Evolutionary conservation across 2,888 invertebrate species (phyloP), one percentile per base, ranked within the genome.

Genomic region (Epirrita christyi): DNA sequence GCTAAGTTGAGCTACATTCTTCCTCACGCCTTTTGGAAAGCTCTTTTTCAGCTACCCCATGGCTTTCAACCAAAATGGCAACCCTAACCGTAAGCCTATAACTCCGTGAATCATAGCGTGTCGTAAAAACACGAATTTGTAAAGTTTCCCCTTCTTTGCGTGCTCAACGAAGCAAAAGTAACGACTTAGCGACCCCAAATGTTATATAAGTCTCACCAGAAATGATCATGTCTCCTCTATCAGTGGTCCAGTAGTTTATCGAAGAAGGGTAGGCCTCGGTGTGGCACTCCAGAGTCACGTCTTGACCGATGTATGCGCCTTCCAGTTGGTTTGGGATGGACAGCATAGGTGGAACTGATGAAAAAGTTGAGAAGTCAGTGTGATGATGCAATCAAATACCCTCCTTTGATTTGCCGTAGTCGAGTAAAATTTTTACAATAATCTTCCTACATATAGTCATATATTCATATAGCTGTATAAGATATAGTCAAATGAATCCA

Each of bases 211-310:
- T 78, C 92, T 94, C 93, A 97, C 97, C 97, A 90, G 97, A 97
- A 93, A 97, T 96, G 78, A 97, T 97, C 97, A 97, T 97, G 84
- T 97, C 97, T 61, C 97, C 97, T 59, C 95, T 94, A 76, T 97
- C 97, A 36, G 96, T 97, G 54, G 97, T 97, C 98, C 98, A 98
- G 86, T 98, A 98, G 93, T 97, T 98, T 87, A 98, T 97, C 58
- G 98, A 97, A 70, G 96, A 96, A 41, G 98, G 98, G 86, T 96
- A 97, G 46, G 98, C 97, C 86, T 98, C 98, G 0, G 97, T 97
- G 85, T 97, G 96, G 82, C 98, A 98, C 86, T 97, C 97, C 64
- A 98, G 90, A 36, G 96, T 95, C 57, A 97, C 97, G 81, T 97
- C 97, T 86, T 97, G 97, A 2, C 97, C 97, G 64, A 97, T 88